Evolutionary conservation across 2,888 invertebrate genomes (phyloP).

Genomic region (Chrysolina haemoptera): DNA sequence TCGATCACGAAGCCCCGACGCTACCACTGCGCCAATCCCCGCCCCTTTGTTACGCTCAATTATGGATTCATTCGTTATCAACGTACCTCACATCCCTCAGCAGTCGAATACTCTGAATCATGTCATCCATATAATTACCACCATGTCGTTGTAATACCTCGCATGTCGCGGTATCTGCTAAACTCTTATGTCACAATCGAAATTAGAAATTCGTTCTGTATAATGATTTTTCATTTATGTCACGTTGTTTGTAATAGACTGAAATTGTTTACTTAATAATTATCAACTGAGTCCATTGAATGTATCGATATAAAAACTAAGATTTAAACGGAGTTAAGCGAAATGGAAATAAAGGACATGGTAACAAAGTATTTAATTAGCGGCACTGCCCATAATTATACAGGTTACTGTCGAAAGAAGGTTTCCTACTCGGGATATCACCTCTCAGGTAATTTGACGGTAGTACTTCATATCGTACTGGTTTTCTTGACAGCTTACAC

Average conservation of each 20-base stretch:
- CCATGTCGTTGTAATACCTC: not conserved
- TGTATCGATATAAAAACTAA: not conserved
- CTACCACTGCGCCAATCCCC: no score
- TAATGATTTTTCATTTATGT: slow-evolving; percentile 9
- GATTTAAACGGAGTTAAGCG: not conserved
- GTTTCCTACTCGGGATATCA: no score
- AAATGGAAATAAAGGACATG: not conserved
- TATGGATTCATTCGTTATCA: not conserved
- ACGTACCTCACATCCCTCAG: not conserved
- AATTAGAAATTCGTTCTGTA: slow-evolving; percentile 9
- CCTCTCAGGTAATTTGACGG: no score
- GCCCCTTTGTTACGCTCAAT: not conserved
- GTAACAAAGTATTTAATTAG: not conserved
- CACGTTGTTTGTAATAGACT: slow-evolving; percentile 1
- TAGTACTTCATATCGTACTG: no score
- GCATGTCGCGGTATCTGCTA: not conserved
- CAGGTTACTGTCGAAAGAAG: not conserved
- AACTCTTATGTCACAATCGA: slow-evolving; percentile 5
- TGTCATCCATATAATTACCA: not conserved
- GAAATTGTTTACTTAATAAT: slow-evolving; percentile 9
- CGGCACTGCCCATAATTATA: not conserved
- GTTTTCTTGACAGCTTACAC: no score
- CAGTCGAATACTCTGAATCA: not conserved
- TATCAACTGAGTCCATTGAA: not conserved
- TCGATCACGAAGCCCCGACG: no score